A percentile compares a stretch with the other conserved stretches of the same genome.
These are phyloP conservation scores for Sialia sialis DNA, from an alignment of 2,113 vertebrate species.

Conservation along the genomic window DNA sequence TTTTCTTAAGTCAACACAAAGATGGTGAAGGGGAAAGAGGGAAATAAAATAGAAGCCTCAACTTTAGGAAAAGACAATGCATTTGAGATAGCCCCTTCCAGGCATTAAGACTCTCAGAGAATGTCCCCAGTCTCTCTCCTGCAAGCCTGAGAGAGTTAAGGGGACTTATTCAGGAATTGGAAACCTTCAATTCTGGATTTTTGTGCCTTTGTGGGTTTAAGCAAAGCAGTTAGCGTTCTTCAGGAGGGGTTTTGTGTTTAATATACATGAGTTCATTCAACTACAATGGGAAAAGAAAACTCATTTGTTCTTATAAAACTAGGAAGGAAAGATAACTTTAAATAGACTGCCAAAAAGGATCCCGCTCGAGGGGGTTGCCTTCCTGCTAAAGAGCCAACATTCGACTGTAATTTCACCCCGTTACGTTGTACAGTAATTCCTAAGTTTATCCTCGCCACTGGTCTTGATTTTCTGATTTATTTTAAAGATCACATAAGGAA, in stretches of 20 bases:
- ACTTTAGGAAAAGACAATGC: constrained; percentile 31
- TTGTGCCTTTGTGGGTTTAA: constrained; percentile 39
- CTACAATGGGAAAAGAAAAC: constrained; percentile 47
- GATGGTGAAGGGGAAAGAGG: background rate
- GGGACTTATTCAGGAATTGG: constrained; percentile 45
- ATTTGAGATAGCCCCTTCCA: constrained; percentile 6
- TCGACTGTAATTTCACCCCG: background rate
- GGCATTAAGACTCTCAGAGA: background rate
- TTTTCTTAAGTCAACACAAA: constrained; percentile 44
- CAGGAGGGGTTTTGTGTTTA: constrained; percentile 48
- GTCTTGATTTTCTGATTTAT: constrained; percentile 8
- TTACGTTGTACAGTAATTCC: background rate
- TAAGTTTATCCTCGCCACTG: background rate
- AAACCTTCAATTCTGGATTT: constrained; percentile 29
- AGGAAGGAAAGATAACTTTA: constrained; percentile 39
- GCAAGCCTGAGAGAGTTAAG: constrained; percentile 21
- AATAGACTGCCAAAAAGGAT: background rate
- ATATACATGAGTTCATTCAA: constrained; percentile 54
- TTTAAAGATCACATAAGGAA: constrained; percentile 7
- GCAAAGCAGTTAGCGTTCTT: constrained; percentile 29
- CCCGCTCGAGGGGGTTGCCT: background rate
- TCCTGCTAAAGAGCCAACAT: background rate
- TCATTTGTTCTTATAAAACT: constrained; percentile 34
- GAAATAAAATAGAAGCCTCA: constrained; percentile 44
- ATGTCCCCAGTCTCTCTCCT: background rate